Evolutionary conservation across 2,113 vertebrate genomes (phyloP).

Genomic region (Hippocampus zosterae): DNA sequence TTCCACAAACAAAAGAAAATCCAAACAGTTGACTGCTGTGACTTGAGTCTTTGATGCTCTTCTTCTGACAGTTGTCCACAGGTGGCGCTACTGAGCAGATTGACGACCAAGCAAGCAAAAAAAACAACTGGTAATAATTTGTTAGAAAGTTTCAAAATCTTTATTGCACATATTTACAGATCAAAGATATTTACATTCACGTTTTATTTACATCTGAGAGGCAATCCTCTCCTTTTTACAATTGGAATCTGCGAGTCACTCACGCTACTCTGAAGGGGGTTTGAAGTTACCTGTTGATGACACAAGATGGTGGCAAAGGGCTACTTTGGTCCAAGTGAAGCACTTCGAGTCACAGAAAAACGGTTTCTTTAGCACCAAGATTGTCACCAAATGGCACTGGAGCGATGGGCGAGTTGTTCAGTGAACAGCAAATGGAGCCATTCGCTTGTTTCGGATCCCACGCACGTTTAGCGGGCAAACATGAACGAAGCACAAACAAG

Average conservation of each 20-base stretch:
- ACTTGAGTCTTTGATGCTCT: neutral
- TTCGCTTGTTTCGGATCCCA: neutral
- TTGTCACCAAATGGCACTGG: neutral
- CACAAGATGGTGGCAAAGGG: neutral
- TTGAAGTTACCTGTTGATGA: neutral
- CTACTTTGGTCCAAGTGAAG: neutral
- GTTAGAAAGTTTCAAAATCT: slow-evolving; percentile 19
- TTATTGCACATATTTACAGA: slow-evolving; percentile 63
- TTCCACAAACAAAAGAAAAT: slow-evolving; percentile 77
- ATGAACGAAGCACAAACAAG: neutral
- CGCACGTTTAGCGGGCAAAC: neutral
- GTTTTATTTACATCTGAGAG: slow-evolving; percentile 27
- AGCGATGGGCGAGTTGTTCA: too few species aligned
- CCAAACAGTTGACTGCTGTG: slow-evolving; percentile 31
- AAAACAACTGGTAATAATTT: neutral
- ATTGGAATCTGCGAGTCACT: neutral
- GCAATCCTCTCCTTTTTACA: neutral
- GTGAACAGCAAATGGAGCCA: too few species aligned
- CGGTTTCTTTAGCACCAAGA: neutral
- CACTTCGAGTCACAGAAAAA: neutral
- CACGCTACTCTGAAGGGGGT: neutral
- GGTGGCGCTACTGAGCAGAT: slow-evolving; percentile 2
- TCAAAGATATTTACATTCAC: slow-evolving; percentile 61
- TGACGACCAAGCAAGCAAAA: neutral
- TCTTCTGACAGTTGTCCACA: neutral